phyloP scores from a whole-genome alignment of 2,797 vertebrate genomes.

The Lemur catta region DNA sequence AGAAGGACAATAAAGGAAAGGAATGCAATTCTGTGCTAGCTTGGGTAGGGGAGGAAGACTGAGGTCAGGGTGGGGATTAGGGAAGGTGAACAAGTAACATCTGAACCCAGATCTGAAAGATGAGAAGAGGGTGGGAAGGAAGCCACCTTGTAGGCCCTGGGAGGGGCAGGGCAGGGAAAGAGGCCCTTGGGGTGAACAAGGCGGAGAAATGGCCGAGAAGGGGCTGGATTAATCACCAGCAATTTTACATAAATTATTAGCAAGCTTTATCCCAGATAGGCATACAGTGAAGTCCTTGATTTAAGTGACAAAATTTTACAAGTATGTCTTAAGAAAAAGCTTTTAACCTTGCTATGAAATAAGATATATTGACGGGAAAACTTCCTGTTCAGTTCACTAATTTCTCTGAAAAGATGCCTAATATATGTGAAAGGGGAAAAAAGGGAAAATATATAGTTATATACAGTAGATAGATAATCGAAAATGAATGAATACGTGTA shows the following conservation, averaged over 20 bases:
- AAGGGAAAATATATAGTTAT: neutral
- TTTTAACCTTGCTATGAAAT: neutral
- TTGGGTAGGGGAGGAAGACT: neutral
- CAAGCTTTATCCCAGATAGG: neutral
- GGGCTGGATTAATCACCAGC: neutral
- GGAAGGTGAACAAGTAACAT: neutral
- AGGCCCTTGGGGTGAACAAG: neutral
- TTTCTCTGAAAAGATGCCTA: constrained; percentile 47
- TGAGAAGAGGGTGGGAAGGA: no score
- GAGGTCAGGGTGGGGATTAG: neutral
- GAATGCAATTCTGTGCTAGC: neutral
- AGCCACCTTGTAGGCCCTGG: neutral
- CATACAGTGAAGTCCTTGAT: neutral
- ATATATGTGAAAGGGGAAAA: neutral
- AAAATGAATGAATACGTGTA: neutral
- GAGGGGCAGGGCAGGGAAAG: neutral
- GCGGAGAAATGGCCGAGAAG: neutral
- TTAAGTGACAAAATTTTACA: neutral
- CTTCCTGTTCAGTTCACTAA: neutral
- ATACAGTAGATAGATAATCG: neutral
- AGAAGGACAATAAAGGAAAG: neutral
- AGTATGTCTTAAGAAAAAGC: neutral
- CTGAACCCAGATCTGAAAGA: neutral
- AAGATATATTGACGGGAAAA: neutral
- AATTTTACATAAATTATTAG: neutral